Conservation (phyloP, 2,113 vertebrate species). For the Forbesichthys agassizii region DNA sequence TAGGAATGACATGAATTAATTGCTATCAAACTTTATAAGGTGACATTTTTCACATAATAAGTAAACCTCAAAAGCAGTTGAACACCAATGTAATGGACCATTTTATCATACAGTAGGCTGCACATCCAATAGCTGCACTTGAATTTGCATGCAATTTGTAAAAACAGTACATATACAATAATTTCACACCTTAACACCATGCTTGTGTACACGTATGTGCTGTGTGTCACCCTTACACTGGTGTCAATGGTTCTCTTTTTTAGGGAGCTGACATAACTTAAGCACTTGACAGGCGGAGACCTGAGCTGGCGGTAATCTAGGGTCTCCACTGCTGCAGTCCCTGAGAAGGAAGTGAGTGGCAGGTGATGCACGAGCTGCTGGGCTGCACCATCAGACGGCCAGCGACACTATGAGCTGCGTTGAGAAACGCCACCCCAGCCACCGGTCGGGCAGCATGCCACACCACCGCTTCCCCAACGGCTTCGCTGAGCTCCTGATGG, state of each 20-base stretch:
- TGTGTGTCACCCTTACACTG: slow-evolving; percentile 1
- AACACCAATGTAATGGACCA: no score
- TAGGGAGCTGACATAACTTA: slow-evolving; percentile 30
- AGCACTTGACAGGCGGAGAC: not conserved
- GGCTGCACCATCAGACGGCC: slow-evolving; percentile 8
- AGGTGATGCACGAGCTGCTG: slow-evolving; percentile 41
- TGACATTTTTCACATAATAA: not conserved
- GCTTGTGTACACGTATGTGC: not conserved
- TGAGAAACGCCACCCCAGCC: slow-evolving; percentile 70
- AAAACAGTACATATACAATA: not conserved
- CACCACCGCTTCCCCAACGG: slow-evolving; percentile 86
- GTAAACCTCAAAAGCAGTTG: no score
- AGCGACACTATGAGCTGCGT: slow-evolving; percentile 69
- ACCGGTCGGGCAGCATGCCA: slow-evolving; percentile 78
- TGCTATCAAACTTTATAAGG: not conserved
- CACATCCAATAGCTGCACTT: not conserved
- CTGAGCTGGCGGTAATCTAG: slow-evolving; percentile 31
- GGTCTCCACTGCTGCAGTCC: slow-evolving; percentile 4
- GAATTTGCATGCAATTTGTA: not conserved
- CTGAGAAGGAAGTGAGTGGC: slow-evolving; percentile 6
- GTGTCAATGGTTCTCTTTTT: slow-evolving; percentile 25
- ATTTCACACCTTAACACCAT: not conserved
- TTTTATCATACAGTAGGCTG: not conserved
- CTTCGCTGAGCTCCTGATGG: slow-evolving; percentile 88
- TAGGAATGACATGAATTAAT: not conserved